phyloP scores from a whole-genome alignment of 2,888 invertebrate species.

The Smittia sp. region DNA sequence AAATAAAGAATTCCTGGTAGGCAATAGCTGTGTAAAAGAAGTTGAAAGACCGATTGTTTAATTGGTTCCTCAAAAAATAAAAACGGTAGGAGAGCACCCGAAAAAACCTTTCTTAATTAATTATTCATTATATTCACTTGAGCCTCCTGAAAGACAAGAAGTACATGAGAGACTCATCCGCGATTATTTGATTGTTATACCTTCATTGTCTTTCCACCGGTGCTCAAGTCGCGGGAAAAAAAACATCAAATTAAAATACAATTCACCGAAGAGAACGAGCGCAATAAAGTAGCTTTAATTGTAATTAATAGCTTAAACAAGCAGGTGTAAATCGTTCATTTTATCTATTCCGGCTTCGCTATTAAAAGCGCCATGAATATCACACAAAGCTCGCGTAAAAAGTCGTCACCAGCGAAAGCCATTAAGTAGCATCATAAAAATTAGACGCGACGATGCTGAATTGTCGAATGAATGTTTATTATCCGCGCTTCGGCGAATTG shows the following conservation, averaged over 20 bases:
- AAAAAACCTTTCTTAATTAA: slow-evolving; percentile 25
- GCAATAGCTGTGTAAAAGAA: slow-evolving; percentile 2
- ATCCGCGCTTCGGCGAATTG: slow-evolving; percentile 17
- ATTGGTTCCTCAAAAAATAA: slow-evolving; percentile 20
- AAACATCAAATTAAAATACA: slow-evolving; percentile 8
- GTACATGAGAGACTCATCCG: slow-evolving; percentile 2
- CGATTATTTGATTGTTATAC: not conserved
- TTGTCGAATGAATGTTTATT: slow-evolving; percentile 35
- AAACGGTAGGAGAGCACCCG: slow-evolving; percentile 18
- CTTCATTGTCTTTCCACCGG: not conserved
- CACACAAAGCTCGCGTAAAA: not conserved
- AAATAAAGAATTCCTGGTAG: slow-evolving; percentile 8
- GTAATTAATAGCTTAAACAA: slow-evolving; percentile 37
- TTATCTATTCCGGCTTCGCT: slow-evolving; percentile 23
- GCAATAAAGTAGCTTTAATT: slow-evolving; percentile 40
- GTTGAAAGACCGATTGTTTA: slow-evolving; percentile 17
- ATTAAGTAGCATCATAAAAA: slow-evolving; percentile 20
- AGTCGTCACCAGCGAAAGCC: not conserved
- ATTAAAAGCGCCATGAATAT: not conserved
- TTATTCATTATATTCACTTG: slow-evolving; percentile 31
- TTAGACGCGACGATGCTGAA: not conserved
- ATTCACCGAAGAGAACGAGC: not conserved
- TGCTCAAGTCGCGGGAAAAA: not conserved
- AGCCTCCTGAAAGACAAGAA: not conserved
- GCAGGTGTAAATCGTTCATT: slow-evolving; percentile 38